These are phyloP conservation scores for Nothobranchius kuhntae DNA, from an alignment of 2,113 vertebrate species.

Conservation along the genomic window DNA sequence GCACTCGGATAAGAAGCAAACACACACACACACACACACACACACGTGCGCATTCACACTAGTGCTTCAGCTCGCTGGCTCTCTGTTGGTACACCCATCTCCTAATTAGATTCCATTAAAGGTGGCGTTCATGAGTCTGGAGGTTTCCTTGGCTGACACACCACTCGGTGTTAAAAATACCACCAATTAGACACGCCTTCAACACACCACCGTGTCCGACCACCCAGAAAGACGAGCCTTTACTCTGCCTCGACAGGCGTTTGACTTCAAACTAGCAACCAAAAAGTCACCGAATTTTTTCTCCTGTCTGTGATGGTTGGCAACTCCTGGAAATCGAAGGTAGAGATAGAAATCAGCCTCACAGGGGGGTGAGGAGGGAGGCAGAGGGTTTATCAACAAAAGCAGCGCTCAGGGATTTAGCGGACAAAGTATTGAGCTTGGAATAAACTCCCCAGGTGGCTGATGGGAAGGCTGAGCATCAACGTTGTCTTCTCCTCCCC, in stretches of 20 bases:
- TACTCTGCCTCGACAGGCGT: constrained; percentile 44
- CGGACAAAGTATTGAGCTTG: constrained; percentile 39
- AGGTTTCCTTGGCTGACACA: constrained; percentile 58
- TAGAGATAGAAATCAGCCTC: constrained; percentile 58
- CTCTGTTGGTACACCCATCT: constrained; percentile 57
- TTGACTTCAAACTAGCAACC: constrained; percentile 25
- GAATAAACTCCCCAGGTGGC: constrained; percentile 48
- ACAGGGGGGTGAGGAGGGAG: background rate
- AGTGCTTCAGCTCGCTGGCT: constrained; percentile 56
- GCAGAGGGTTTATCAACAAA: constrained; percentile 60
- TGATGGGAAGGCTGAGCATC: constrained; percentile 55
- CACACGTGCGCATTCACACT: background rate
- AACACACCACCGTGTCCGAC: constrained; percentile 50
- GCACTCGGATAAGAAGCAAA: constrained; percentile 32
- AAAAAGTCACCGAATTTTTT: constrained; percentile 29
- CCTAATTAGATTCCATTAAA: constrained; percentile 78
- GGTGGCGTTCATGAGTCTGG: constrained; percentile 65
- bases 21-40: constrained; percentile 10
- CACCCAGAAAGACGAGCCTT: constrained; percentile 55
- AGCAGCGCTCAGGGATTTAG: constrained; percentile 53
- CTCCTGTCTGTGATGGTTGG: constrained; percentile 55
- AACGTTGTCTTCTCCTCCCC: constrained; percentile 25
- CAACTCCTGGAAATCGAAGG: constrained; percentile 61
- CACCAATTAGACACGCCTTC: constrained; percentile 67
- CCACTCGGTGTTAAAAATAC: constrained; percentile 65